These are phyloP conservation scores for Coelinius sp. DNA, from an alignment of 2,888 invertebrate genomes.

Conservation along the genomic window DNA sequence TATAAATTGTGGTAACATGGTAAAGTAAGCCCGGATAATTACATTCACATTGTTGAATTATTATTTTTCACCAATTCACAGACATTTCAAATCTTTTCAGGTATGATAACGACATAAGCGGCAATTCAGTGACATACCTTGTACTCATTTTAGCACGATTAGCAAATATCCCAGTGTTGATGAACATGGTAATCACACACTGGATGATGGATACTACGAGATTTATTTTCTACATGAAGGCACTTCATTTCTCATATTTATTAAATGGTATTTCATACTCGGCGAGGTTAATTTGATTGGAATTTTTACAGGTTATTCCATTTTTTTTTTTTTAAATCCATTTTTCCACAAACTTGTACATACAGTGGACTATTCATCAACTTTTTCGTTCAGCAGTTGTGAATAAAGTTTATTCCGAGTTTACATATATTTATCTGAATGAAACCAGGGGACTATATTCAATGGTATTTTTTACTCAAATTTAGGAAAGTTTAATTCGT, in stretches of 20 bases:
- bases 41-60: not conserved
- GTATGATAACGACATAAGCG: not conserved
- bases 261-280: not conserved
- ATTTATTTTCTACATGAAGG: not conserved
- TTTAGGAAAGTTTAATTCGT: slow-evolving; percentile 7
- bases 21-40: not conserved
- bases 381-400: not conserved
- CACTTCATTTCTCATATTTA: not conserved
- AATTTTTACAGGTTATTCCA: not conserved
- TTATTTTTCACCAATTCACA: not conserved
- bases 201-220: not conserved
- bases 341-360: not conserved
- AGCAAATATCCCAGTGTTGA: slow-evolving; percentile 19
- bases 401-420: not conserved
- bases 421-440: slow-evolving; percentile 9
- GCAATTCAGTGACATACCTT: not conserved
- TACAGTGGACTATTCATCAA: not conserved
- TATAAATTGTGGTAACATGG: not conserved
- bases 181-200: slow-evolving; percentile 14
- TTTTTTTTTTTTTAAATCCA: not conserved
- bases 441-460: slow-evolving; percentile 2
- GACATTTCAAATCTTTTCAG: not conserved
- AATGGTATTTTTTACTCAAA: not conserved
- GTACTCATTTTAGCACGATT: slow-evolving; percentile 21
- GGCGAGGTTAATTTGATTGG: not conserved